These are phyloP conservation scores for Sturnira hondurensis DNA, from an alignment of 2,113 vertebrate species.

Conservation along the genomic window DNA sequence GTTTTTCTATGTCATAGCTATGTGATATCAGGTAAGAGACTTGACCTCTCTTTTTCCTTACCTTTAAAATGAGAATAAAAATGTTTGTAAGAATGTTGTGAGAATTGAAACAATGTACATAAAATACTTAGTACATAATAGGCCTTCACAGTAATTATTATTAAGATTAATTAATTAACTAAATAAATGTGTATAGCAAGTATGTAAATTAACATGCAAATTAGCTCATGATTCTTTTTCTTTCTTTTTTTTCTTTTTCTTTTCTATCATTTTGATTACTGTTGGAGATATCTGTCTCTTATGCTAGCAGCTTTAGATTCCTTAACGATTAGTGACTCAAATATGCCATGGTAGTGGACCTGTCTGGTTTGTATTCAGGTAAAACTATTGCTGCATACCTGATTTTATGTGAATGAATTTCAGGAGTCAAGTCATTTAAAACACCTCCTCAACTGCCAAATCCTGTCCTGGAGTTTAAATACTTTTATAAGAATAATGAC, in stretches of 20 bases:
- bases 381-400: neutral
- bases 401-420: conserved; percentile 2
- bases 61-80: neutral
- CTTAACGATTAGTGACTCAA: neutral
- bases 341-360: neutral
- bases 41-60: neutral
- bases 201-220: neutral
- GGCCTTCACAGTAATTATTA: neutral
- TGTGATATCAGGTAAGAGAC: neutral
- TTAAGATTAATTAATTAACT: neutral
- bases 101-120: neutral
- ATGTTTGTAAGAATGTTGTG: neutral
- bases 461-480: neutral
- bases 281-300: neutral
- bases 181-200: neutral
- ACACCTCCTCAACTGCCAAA: neutral
- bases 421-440: neutral
- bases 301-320: neutral
- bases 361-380: neutral
- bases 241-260: neutral
- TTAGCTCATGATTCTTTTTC: neutral
- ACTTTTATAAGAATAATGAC: neutral
- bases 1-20: neutral
- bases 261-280: neutral
- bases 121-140: neutral